phyloP scores from a whole-genome alignment of 2,113 vertebrate species.

The Balaenoptera acutorostrata region DNA sequence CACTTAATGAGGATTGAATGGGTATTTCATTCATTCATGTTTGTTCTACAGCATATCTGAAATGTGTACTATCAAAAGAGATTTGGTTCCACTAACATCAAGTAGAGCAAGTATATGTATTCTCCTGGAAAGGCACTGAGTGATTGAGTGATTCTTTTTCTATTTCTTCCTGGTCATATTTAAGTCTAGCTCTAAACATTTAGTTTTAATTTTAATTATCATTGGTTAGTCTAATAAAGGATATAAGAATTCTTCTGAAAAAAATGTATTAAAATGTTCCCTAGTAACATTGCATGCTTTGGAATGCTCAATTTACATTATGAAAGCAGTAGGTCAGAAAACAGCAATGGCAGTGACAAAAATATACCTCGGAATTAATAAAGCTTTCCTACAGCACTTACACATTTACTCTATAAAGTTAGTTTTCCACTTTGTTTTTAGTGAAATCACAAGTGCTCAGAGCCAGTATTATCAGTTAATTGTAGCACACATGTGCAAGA shows the following conservation, averaged over 20 bases:
- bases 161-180: not conserved
- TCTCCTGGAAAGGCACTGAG: not conserved
- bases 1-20: not conserved
- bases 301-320: not conserved
- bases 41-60: not conserved
- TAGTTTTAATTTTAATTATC: not conserved
- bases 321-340: not conserved
- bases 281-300: not conserved
- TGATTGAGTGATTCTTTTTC: not conserved
- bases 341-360: not conserved
- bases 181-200: not conserved
- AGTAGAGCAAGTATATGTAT: not conserved
- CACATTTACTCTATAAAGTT: not conserved
- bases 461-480: not conserved
- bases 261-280: not conserved
- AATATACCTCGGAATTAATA: not conserved
- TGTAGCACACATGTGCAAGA: not conserved
- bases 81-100: not conserved
- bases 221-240: not conserved
- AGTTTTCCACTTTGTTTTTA: not conserved
- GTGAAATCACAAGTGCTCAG: not conserved
- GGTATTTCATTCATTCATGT: not conserved
- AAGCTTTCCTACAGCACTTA: not conserved
- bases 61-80: not conserved
- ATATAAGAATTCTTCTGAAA: not conserved